Evolutionary conservation across 2,888 invertebrate genomes (phyloP), one percentile per base, ranked within the genome.

Genomic region (Acleris laterana): DNA sequence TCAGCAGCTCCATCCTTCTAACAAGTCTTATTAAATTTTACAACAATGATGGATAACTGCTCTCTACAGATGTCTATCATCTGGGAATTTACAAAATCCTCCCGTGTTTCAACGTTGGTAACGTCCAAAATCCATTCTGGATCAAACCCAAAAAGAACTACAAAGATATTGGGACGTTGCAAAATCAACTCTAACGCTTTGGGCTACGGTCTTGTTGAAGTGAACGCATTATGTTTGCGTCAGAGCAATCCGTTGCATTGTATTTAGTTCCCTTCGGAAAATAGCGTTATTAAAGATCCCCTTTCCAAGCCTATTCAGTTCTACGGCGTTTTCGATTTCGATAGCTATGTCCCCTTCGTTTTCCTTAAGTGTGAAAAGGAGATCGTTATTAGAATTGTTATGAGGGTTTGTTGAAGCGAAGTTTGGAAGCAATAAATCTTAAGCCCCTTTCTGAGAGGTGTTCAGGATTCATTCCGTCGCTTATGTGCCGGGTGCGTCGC

Each of bases 11-110:
- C 83, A 87, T 88, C 80, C 74, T 77, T 87, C 88, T 85, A 80
- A 78, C 75, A 77, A 80, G 74, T 82, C 80, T 86, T 87, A 88
- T 88, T 89, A 88, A 82, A 89, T 81, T 80, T 79, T 73, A 71
- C 77, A 84, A 83, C 82, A 78, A 86, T 87, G 86, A 90, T 88
- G 84, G 83, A 88, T 87, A 78, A 82, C 76, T 69, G 74, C 73
- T 74, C 73, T 71, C 74, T 76, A 75, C 77, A 69, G 71, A 66
- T 71, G 69, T 68, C 72, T 68, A 66, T 19, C 73, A 74, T 70
- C 70, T 73, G 71, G 70, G 73, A 68, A 53, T 20, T 46, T 60
- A 62, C 68, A 13, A 70, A 73, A 74, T 50, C 25, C 20, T 50
- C 59, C 69, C 61, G 63, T 73, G 68, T 11, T 0, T 0, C 1